Percentiles rank a stretch among this genome's conserved stretches.
These are phyloP conservation scores for Pelmatolapia mariae DNA, from an alignment of 2,113 vertebrate genomes.

Conservation along the genomic window DNA sequence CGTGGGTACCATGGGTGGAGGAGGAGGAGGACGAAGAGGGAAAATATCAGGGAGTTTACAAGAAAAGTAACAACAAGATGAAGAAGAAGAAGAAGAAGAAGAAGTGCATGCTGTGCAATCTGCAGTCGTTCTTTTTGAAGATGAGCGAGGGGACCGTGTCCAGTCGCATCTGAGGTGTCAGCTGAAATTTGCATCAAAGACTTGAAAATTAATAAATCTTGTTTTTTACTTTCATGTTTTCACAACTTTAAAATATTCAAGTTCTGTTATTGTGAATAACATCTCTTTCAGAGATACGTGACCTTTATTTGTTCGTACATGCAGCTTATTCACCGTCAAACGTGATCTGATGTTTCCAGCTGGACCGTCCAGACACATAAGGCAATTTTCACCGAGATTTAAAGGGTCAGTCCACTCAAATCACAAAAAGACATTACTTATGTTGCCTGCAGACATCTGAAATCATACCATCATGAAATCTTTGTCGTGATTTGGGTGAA, in stretches of 20 bases:
- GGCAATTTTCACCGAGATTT: neutral
- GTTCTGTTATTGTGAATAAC: too few species aligned
- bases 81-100: conserved; percentile 57
- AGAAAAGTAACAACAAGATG: conserved; percentile 54
- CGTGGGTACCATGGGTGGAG: conserved; percentile 89
- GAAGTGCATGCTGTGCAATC: conserved; percentile 83
- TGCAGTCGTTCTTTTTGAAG: conserved; percentile 86
- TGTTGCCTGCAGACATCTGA: neutral
- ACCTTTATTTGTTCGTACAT: neutral
- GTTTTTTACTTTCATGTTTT: neutral
- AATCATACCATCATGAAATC: neutral
- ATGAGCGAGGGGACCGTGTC: conserved; percentile 89
- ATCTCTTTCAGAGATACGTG: neutral
- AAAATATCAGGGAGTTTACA: conserved; percentile 52
- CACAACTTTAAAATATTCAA: neutral
- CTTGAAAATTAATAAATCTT: neutral
- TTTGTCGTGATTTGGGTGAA: neutral
- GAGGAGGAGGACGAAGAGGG: conserved; percentile 68
- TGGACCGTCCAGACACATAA: neutral
- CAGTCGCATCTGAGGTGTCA: conserved; percentile 76
- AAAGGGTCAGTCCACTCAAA: neutral
- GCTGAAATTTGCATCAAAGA: neutral
- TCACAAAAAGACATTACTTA: neutral
- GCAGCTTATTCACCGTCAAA: neutral
- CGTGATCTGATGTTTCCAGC: neutral